Evolutionary conservation across 2,797 vertebrate species (phyloP).

Genomic region (Eupleurogrammus muticus): DNA sequence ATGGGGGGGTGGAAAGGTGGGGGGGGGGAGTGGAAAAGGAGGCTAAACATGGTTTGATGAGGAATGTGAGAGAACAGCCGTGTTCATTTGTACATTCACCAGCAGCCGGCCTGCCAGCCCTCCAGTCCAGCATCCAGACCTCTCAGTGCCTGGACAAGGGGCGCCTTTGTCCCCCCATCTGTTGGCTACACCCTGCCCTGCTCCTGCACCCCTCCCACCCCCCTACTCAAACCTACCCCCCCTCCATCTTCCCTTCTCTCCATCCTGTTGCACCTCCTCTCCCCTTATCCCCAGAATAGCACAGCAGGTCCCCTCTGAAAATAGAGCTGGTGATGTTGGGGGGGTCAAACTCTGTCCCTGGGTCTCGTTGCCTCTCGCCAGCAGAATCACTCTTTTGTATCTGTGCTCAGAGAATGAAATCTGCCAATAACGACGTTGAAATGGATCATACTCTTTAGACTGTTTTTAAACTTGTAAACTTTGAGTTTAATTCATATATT

Average conservation of each 20-base stretch:
- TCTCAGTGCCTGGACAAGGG: slow-evolving; percentile 86
- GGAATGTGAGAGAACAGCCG: slow-evolving; percentile 81
- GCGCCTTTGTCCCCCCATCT: slow-evolving; percentile 87
- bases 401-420: slow-evolving; percentile 45
- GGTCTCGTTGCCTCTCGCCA: slow-evolving; percentile 27
- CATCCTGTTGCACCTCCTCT: slow-evolving; percentile 74
- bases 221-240: slow-evolving; percentile 76
- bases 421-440: slow-evolving; percentile 54
- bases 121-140: slow-evolving; percentile 72
- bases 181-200: slow-evolving; percentile 73
- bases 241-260: slow-evolving; percentile 72
- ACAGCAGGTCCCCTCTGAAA: slow-evolving; percentile 86
- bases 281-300: slow-evolving; percentile 85
- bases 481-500: too few relatives aligned
- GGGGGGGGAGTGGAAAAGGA: too few relatives aligned
- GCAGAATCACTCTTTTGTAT: slow-evolving; percentile 72
- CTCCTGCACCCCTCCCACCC: slow-evolving; percentile 72
- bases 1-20: too few relatives aligned
- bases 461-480: too few relatives aligned
- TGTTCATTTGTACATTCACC: slow-evolving; percentile 78
- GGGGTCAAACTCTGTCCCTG: slow-evolving; percentile 60
- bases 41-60: slow-evolving; percentile 79
- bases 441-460: too few relatives aligned
- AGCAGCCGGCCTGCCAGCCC: slow-evolving; percentile 67
- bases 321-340: slow-evolving; percentile 81